phyloP scores from a whole-genome alignment of 2,797 vertebrate genomes.

The Euphonia xanthogaster region DNA sequence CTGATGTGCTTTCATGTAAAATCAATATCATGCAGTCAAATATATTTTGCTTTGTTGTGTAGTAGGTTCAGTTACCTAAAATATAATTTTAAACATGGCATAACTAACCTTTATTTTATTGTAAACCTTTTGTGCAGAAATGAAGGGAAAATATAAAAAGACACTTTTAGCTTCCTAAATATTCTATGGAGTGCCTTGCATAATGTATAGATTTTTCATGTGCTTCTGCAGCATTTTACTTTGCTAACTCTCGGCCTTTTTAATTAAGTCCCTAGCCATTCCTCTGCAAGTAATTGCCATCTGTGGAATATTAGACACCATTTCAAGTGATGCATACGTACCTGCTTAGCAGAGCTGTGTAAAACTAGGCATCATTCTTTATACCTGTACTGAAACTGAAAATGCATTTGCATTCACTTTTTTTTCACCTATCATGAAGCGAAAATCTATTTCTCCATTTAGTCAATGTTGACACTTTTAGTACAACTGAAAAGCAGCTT shows the following conservation, averaged over 20 bases:
- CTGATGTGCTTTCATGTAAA: constrained; percentile 76
- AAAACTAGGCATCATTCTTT: constrained; percentile 36
- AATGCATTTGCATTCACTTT: constrained; percentile 51
- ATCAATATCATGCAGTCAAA: constrained; percentile 73
- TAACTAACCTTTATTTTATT: constrained; percentile 54
- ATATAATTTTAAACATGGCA: constrained; percentile 44
- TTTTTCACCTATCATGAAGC: constrained; percentile 34
- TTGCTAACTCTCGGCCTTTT: constrained; percentile 72
- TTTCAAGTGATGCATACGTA: constrained; percentile 55
- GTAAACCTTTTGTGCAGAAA: constrained; percentile 52
- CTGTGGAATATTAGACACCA: constrained; percentile 72
- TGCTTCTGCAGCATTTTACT: constrained; percentile 60
- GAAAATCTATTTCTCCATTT: constrained; percentile 62
- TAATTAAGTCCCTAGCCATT: constrained; percentile 77
- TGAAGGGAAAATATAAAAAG: constrained; percentile 52
- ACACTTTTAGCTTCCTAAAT: constrained; percentile 61
- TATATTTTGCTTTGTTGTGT: constrained; percentile 68
- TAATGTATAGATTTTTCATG: constrained; percentile 72
- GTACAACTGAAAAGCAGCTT: constrained; percentile 61
- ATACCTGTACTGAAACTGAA: constrained; percentile 58
- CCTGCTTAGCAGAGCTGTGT: constrained; percentile 54
- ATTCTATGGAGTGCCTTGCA: constrained; percentile 53
- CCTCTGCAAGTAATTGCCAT: constrained; percentile 73
- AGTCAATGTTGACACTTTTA: constrained; percentile 65
- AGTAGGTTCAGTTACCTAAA: constrained; percentile 45